Base-by-base conservation (phyloP, 1,140 invertebrate species). In the Musca domestica region DNA sequence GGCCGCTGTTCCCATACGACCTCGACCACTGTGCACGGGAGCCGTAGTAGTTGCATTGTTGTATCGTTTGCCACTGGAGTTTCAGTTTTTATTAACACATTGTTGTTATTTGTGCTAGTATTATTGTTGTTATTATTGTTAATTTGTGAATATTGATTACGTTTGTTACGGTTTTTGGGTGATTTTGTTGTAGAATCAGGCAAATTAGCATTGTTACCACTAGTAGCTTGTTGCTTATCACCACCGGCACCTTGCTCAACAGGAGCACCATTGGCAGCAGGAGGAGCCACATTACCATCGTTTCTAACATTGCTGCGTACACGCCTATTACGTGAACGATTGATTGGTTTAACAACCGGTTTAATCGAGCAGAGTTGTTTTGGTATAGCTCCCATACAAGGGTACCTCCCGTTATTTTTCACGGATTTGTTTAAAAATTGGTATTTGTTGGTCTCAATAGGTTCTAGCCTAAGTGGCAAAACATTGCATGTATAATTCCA, bases 171-270 rank as follows among this genome's bases (percentile, higher is more conserved):
- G 2, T 47, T 19, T 58, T 64, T 69, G 27, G 54, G 46, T 23
- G 68, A 66, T 25, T 69, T 69, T 9, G 71, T 76, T 7, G 76
- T 80, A 0, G 77, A 78, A 56, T 80, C 78, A 2, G 77, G 77
- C 41, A 73, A 63, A 5, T 71, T 74, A 6, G 70, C 0, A 74
- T 54, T 20, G 71, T 75, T 20, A 74, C 73, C 2, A 70, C 22
- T n/a, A n/a, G n/a, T 23, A 2, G 30, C 54, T 10, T 41, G 23
- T 27, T 48, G 73, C 22, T 80, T 80, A 58, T 80, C 77, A 3
- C 77, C 77, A 41, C 77, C 78, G 48, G 77, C 77, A 19, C 77
- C 78, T 17, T 74, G 71, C 19, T 80, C 76, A n/a, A n/a, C n/a
- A n/a, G n/a, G n/a, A n/a, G n/a, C n/a, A n/a, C n/a, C n/a, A 1